Evolutionary conservation across 1,140 invertebrate species (phyloP).

Genomic region (Cyrtorhinus lividipennis): DNA sequence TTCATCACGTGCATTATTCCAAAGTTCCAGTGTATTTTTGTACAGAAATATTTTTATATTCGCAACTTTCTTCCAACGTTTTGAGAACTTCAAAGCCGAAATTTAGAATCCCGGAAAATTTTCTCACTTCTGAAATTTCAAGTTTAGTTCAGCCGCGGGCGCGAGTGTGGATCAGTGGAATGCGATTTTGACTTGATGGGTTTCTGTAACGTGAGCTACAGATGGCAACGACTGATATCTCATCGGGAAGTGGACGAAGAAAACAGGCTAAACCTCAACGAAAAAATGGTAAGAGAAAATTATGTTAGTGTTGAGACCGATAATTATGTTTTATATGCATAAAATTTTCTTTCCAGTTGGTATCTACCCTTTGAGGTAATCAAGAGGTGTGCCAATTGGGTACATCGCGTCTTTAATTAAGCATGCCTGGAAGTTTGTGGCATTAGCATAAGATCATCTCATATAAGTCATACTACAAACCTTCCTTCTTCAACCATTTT

Average conservation of each 20-base stretch:
- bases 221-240: constrained; percentile 22
- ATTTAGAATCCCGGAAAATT: neutral
- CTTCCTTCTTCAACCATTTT: too few relatives aligned
- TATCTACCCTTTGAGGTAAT: too few relatives aligned
- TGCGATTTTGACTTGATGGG: constrained; percentile 10
- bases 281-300: constrained; percentile 24
- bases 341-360: too few relatives aligned
- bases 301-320: neutral
- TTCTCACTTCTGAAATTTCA: neutral
- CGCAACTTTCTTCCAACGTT: neutral
- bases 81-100: neutral
- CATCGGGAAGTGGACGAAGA: constrained; percentile 22
- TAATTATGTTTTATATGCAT: neutral
- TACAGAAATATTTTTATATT: constrained; percentile 13
- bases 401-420: too few relatives aligned
- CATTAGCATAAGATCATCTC: too few relatives aligned
- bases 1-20: neutral
- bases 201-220: neutral
- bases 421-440: too few relatives aligned
- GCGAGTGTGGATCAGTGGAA: neutral
- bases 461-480: too few relatives aligned
- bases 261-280: constrained; percentile 25
- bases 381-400: too few relatives aligned
- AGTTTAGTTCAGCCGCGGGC: neutral
- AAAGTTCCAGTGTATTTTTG: constrained; percentile 5